These are phyloP conservation scores for Hymenopus coronatus DNA, from an alignment of 2,888 invertebrate species.

Conservation along the genomic window DNA sequence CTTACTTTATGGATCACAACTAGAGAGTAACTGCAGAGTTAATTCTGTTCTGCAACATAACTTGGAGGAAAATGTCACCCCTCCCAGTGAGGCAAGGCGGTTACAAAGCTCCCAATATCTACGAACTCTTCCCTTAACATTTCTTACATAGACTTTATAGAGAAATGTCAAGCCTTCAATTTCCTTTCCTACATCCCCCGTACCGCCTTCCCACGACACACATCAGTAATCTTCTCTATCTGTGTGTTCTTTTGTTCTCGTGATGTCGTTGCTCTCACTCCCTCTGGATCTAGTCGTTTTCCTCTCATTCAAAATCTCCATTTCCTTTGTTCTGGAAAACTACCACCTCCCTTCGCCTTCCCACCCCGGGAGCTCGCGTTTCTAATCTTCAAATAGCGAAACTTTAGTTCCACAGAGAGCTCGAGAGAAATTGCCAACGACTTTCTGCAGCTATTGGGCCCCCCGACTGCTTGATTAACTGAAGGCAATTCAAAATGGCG, in stretches of 20 bases:
- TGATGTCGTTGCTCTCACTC: constrained; percentile 16
- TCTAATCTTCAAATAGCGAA: constrained; percentile 33
- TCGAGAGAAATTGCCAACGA: constrained; percentile 28
- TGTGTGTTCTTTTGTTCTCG: constrained; percentile 22
- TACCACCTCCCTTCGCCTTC: not conserved
- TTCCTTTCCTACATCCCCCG: constrained; percentile 18
- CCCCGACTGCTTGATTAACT: constrained; percentile 23
- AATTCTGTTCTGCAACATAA: too few relatives aligned
- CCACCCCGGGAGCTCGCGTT: constrained; percentile 5
- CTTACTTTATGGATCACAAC: too few relatives aligned
- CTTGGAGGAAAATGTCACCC: too few relatives aligned
- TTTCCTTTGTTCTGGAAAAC: constrained; percentile 31
- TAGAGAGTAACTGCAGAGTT: too few relatives aligned
- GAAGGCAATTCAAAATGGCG: constrained; percentile 26
- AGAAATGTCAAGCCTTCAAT: constrained; percentile 31
- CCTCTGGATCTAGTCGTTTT: constrained; percentile 6
- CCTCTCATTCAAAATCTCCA: constrained; percentile 33
- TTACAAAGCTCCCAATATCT: not conserved
- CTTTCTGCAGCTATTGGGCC: constrained; percentile 26
- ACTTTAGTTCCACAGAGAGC: constrained; percentile 19
- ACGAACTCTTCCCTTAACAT: not conserved
- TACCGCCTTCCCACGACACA: constrained; percentile 11
- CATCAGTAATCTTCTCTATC: constrained; percentile 29
- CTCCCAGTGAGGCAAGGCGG: not conserved
- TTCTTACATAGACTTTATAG: constrained; percentile 18